Percentiles rank a stretch among this genome's conserved stretches.
Conservation (phyloP, 2,797 vertebrate species). For the Chaunax sp. region DNA sequence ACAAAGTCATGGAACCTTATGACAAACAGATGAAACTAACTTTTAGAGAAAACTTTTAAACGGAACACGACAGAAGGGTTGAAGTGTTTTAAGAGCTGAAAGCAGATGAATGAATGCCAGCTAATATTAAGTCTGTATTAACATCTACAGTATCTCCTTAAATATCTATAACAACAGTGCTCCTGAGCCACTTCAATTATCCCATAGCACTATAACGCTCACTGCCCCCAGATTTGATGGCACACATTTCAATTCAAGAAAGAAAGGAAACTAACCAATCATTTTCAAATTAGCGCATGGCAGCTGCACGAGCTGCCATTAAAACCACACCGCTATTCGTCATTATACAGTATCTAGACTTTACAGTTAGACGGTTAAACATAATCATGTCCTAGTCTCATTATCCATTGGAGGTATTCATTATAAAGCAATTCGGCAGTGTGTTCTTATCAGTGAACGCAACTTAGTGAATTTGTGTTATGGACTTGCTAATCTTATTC, state of each 20-base stretch:
- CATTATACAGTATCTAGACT: slow-evolving; percentile 65
- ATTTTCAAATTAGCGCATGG: slow-evolving; percentile 64
- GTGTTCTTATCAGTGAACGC: slow-evolving; percentile 64
- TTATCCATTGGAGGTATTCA: slow-evolving; percentile 67
- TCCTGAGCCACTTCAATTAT: slow-evolving; percentile 41
- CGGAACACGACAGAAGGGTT: too few species aligned
- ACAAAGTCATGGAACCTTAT: too few species aligned
- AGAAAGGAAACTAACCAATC: slow-evolving; percentile 58
- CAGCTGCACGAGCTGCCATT: slow-evolving; percentile 63
- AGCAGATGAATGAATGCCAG: slow-evolving; percentile 17
- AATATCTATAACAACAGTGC: slow-evolving; percentile 21
- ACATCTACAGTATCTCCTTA: slow-evolving; percentile 18
- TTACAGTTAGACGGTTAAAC: slow-evolving; percentile 67
- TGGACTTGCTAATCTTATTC: slow-evolving; percentile 71
- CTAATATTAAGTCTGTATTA: slow-evolving; percentile 1
- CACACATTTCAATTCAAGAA: slow-evolving; percentile 41
- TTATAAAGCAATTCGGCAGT: slow-evolving; percentile 56
- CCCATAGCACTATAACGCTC: slow-evolving; percentile 11
- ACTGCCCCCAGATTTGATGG: slow-evolving; percentile 34
- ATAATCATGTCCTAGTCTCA: slow-evolving; percentile 61
- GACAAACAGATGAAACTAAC: too few species aligned
- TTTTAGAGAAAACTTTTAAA: too few species aligned
- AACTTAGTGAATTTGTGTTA: slow-evolving; percentile 65
- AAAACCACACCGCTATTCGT: slow-evolving; percentile 66
- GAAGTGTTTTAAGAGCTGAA: slow-evolving; percentile 12